These are phyloP conservation scores for Atethmia centrago DNA, from an alignment of 2,888 invertebrate species.

Conservation along the genomic window DNA sequence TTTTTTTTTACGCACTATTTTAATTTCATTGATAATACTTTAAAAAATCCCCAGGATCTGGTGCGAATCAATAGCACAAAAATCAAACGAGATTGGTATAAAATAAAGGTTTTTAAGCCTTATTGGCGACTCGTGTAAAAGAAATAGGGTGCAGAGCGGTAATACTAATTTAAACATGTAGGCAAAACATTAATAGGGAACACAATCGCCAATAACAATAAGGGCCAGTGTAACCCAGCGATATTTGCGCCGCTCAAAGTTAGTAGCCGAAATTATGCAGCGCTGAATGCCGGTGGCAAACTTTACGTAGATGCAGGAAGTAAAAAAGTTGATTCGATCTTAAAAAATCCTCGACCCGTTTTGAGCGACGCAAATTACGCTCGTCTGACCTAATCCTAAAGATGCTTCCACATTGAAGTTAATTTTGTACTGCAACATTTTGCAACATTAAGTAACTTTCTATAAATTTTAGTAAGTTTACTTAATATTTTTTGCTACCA, in stretches of 20 bases:
- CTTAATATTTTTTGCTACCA: not conserved
- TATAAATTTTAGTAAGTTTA: not conserved
- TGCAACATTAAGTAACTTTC: not conserved
- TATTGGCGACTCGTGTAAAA: not conserved
- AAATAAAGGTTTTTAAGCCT: not conserved
- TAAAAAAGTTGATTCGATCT: not conserved
- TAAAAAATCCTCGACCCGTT: not conserved
- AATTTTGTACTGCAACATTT: not conserved
- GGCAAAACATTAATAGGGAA: not conserved
- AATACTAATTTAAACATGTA: not conserved
- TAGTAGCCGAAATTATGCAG: not conserved
- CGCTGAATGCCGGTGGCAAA: not conserved
- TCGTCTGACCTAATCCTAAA: not conserved
- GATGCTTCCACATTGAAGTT: not conserved
- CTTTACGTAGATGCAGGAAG: not conserved
- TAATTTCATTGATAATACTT: no score
- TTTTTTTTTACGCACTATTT: not conserved
- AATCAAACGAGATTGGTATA: not conserved
- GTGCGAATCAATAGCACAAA: not conserved
- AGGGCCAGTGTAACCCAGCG: not conserved
- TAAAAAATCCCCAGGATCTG: no score
- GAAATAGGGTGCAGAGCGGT: not conserved
- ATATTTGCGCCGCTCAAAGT: slow-evolving; percentile 10
- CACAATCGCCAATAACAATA: not conserved
- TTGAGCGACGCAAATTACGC: not conserved